Base-by-base conservation (phyloP, 2,113 vertebrate genomes). In the Brachypodius melanocephalos region DNA sequence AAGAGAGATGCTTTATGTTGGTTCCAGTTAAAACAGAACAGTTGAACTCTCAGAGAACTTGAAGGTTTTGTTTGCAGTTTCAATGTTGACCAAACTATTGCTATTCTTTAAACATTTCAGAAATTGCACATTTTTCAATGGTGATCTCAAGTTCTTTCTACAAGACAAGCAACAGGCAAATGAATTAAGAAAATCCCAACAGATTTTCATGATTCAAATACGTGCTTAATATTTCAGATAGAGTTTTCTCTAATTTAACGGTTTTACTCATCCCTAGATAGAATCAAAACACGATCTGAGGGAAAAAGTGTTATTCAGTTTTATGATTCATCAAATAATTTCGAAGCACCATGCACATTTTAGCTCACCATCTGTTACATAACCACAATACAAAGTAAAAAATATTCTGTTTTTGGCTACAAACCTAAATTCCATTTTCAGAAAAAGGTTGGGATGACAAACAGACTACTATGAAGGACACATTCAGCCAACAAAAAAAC, bases 361-460 rank as follows among this genome's bases (percentile, higher is more conserved):
- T 63, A 85, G 51, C 43, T 94, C 66, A 71, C 83, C 94, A 96
- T 96, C 91, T 97, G 92, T 94, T 96, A 93, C 62, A 83, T 80
- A 97, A 96, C 67, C 79, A 86, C 52, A 46, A 89, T 46, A 49
- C 67, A 90, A 95, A 95, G 52, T 75, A 93, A 91, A 96, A 95
- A 94, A 85, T 87, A 72, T 51, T 90, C 75, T 22, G 28, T 5
- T 90, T 97, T 85, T 96, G 94, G 97, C 97, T 80, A 83, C 51
- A 88, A 94, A 95, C 54, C 74, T 55, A 67, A 91, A 96, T 97
- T 95, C 90, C 79, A 82, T 90, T 85, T 95, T 92, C 81, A 94
- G 59, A 78, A 96, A 82, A 95, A 92, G 68, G 68, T 55, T 76
- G 68, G 78, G 95, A 97, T 94, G 93, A 96, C 90, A 97, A 96